Evolutionary conservation across 2,888 invertebrate genomes (phyloP), one percentile per base, ranked within the genome.

Genomic region (Rhingia rostrata): DNA sequence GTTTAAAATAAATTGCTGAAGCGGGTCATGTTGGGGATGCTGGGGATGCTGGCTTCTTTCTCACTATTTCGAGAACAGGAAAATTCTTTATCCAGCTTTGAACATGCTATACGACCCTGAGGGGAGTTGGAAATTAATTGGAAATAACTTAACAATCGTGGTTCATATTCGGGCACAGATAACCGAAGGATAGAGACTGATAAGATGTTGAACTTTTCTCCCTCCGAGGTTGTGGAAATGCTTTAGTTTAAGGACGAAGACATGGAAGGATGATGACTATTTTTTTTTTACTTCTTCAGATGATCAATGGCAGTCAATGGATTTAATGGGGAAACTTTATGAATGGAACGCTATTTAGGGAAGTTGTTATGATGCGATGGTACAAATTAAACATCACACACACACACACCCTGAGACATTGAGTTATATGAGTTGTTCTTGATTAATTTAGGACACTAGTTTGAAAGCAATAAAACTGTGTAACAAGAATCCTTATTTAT

Each of bases 131-230:
- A 70, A 70, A 58, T 58, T 70, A 58, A 70, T 70, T 70, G 69
- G 58, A 70, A 70, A 70, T 58, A 60, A 70, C 58, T 70, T 58
- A 43, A 67, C 54, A 54, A 54, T 43, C 43, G 33, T 35, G 22
- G 9, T 22, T 30, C 37, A 37, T 22, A 10, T 47, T 6, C 30
- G 39, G 49, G 37, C 14, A 39, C 37, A 41, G 41, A 41, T 41
- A 41, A 10, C 10, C 41, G 41, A 41, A 30, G n/a, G 33, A 4
- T 32, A n/a, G 6, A 30, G 14, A 66, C 3, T 4, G 32, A 45
- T 43, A 4, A 49, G 30, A 32, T 37, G 6, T 22, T 49, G 47
- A 63, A 63, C 35, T 63, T 63, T 33, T 49, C 39, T 37, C 49
- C 6, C 22, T 12, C 7, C 22, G 22, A 22, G 22, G 30, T n/a